Percentiles rank a stretch among this genome's conserved stretches.
These are phyloP conservation scores for Chrysogorgia sp. DNA, from an alignment of 92 coral and sea anemone species.

Conservation along the genomic window DNA sequence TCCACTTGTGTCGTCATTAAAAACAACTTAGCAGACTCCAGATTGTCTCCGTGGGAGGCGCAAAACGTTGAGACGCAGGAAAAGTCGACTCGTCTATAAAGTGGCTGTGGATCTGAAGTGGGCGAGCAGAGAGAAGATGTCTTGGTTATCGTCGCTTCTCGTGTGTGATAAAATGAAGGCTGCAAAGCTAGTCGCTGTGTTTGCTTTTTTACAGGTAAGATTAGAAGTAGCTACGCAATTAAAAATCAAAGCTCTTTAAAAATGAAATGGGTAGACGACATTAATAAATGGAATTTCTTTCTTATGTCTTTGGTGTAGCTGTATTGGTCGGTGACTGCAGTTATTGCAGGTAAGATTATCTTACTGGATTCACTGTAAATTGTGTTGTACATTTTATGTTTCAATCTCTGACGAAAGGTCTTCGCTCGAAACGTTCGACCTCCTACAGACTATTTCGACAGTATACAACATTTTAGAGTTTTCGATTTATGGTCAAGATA, in stretches of 20 bases:
- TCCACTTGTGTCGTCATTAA: conserved; percentile 40
- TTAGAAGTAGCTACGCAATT: neutral
- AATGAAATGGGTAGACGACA: neutral
- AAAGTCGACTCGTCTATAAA: conserved; percentile 3
- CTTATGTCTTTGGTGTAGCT: neutral
- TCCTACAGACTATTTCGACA: too few species aligned
- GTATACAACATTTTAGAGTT: too few species aligned
- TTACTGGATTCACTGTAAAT: too few species aligned
- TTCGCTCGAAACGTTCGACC: too few species aligned
- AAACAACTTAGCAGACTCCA: conserved; percentile 27
- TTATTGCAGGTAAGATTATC: neutral
- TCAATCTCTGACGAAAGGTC: too few species aligned
- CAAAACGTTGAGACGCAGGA: neutral
- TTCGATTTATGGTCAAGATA: too few species aligned
- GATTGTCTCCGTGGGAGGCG: conserved; percentile 24
- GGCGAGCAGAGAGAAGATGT: neutral
- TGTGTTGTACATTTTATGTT: too few species aligned
- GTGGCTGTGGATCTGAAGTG: neutral
- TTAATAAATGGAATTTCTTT: neutral
- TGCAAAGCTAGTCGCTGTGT: neutral
- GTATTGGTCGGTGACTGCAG: neutral
- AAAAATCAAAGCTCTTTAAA: neutral
- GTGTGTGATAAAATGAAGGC: neutral
- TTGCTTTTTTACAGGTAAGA: neutral
- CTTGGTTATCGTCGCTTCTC: neutral